Base-by-base conservation (phyloP, 2,888 invertebrate genomes). In the Chaetogeoica ovagalla region DNA sequence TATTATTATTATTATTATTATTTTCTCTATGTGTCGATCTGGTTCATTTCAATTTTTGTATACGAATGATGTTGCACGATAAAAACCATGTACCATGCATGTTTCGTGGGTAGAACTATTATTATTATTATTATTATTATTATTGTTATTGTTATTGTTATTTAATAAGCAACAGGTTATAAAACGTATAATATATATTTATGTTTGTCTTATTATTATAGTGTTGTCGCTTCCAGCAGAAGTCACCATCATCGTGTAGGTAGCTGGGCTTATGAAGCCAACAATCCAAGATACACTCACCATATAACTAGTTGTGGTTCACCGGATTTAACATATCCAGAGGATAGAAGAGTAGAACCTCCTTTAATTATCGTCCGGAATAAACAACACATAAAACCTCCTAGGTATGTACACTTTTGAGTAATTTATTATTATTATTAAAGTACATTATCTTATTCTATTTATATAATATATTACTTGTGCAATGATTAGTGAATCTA, bases 341-440 rank as follows among this genome's bases (percentile, higher is more conserved):
- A 84, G 59, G 84, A 85, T 81, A 83, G 84, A 72, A 82, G 84
- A 71, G 84, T 84, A 72, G 82, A 84, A 66, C 83, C 84, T 39
- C 84, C 84, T 55, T 83, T 83, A 63, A 83, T 84, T 48, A 81
- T 83, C 48, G 82, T 83, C 60, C 84, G 84, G 82, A 85, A 85
- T 83, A 85, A 85, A 83, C 83, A 84, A 83, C 83, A 85, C 77
- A 83, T 84, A 82, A 85, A 85, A 83, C 85, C 85, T 19, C 85
- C 85, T 19, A 71, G 71, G 79, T 79, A 79, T 57, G 62, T 62
- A 3, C 0, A 59, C 2, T 69, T 48, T 1, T 13, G 17, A 19
- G 37, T 23, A 19, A 4, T 30, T 62, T 72, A 30, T 63, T 55
- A 23, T 74, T 74, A 30, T 48, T 23, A 21, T 57, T 23, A n/a